Evolutionary conservation across 1,140 invertebrate species (phyloP), one percentile per base, ranked within the genome.

Genomic region (Zaprionus gabonicus): DNA sequence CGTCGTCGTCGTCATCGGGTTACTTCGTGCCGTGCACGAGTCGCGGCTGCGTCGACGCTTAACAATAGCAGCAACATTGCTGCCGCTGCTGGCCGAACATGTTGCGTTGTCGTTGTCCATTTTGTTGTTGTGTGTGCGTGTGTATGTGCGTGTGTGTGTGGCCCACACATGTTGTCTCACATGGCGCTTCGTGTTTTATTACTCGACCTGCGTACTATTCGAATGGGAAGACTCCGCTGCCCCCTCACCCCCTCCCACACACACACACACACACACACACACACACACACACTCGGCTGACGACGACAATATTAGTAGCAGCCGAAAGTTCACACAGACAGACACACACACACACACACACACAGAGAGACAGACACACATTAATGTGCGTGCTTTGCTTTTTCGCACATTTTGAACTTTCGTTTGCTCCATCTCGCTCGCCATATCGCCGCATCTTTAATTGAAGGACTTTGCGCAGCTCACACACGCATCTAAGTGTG

Each of bases 381-480:
- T 27, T 36, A 23, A 25, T 34, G 55, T 67, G 59, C 53, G 74
- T 56, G 58, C 44, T 67, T 79, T 71, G 79, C 51, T 66, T 76
- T 82, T 80, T 85, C 82, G 83, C 72, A 74, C 76, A 78, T 77
- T 81, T 82, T 75, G 66, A 71, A 72, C 82, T 76, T 87, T 74
- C 71, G 71, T 68, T 78, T 65, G 76, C 77, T 87, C 84, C 87
- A 80, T 78, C 75, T 80, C 78, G 75, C 76, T 80, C 76, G 75
- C 74, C 68, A 73, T 70, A 80, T 80, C 75, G 72, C 76, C 76
- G 60, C 66, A 78, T 80, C 75, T 78, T 88, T 88, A 88, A 88
- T 90, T 90, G 84, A 90, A 90, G 84, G 81, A 88, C 85, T 90
- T 90, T 88, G 85, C 84, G 84, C 85, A 84, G 81, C 84, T 83